A percentile compares a stretch with the other conserved stretches of the same genome.
phyloP scores from a whole-genome alignment of 2,113 vertebrate genomes.

The Pygathrix nemaeus region DNA sequence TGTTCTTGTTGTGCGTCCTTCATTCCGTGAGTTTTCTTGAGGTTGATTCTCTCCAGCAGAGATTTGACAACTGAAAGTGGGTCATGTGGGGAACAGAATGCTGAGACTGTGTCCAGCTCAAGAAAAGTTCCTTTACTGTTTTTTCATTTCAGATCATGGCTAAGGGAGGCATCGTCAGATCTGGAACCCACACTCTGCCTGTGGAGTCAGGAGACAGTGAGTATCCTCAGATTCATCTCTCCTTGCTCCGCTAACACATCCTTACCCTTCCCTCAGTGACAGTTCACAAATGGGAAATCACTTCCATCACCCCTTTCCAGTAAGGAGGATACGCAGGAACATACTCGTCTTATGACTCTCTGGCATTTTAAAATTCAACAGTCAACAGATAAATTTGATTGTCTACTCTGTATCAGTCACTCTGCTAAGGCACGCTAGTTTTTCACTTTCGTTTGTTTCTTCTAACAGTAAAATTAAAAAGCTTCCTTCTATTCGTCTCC shows the following conservation, averaged over 20 bases:
- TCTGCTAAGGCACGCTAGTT: neutral
- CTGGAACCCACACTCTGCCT: constrained; percentile 59
- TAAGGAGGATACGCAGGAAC: neutral
- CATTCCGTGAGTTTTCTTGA: neutral
- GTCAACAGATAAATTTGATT: neutral
- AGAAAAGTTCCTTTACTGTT: neutral
- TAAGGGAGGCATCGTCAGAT: constrained; percentile 75
- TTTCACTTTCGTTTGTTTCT: neutral
- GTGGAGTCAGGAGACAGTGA: constrained; percentile 67
- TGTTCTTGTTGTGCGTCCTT: neutral
- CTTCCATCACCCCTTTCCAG: neutral
- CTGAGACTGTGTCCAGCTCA: neutral
- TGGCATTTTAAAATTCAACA: neutral
- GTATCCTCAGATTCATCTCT: neutral
- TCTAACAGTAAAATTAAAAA: neutral
- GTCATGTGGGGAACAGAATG: neutral
- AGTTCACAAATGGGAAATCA: neutral
- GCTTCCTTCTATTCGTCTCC: neutral
- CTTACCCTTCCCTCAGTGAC: neutral
- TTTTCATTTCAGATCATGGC: constrained; percentile 78
- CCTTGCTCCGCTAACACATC: neutral
- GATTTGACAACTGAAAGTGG: neutral
- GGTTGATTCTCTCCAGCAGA: neutral
- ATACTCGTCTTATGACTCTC: neutral
- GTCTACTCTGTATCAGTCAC: neutral